Percentiles rank a stretch among this genome's conserved stretches.
These are phyloP conservation scores for Cephus nigrinus DNA, from an alignment of 2,888 invertebrate species.

Conservation along the genomic window DNA sequence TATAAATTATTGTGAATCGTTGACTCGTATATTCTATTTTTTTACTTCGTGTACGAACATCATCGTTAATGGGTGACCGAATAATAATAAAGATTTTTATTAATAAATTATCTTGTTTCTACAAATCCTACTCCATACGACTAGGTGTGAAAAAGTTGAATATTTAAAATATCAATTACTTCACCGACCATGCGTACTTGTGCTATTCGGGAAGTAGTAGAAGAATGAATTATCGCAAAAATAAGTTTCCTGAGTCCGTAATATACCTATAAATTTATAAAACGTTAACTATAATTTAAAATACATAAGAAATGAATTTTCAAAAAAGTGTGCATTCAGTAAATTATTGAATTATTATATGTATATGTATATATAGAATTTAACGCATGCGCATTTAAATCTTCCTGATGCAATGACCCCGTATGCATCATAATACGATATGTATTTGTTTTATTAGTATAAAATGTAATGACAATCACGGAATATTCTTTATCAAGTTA, in stretches of 20 bases:
- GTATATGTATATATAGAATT: not conserved
- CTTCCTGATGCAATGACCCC: not conserved
- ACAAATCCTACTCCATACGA: not conserved
- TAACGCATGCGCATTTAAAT: not conserved
- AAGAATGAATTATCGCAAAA: not conserved
- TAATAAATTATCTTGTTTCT: not conserved
- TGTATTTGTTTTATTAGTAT: not conserved
- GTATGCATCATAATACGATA: not conserved
- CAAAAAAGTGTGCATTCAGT: no score
- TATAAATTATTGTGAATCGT: not conserved
- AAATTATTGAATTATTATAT: no score
- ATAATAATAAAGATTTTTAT: not conserved
- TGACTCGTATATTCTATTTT: not conserved
- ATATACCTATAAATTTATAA: not conserved
- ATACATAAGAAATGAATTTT: not conserved
- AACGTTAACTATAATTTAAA: not conserved
- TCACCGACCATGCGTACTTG: not conserved
- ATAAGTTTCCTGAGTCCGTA: not conserved
- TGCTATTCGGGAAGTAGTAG: not conserved
- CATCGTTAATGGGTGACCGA: not conserved
- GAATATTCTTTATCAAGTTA: not conserved
- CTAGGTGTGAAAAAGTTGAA: not conserved
- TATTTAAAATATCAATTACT: not conserved
- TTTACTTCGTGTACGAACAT: not conserved
- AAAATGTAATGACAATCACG: not conserved